A percentile compares a stretch with the other conserved stretches of the same genome.
phyloP scores from a whole-genome alignment of 2,797 vertebrate species.

The Fistularia tabacaria region DNA sequence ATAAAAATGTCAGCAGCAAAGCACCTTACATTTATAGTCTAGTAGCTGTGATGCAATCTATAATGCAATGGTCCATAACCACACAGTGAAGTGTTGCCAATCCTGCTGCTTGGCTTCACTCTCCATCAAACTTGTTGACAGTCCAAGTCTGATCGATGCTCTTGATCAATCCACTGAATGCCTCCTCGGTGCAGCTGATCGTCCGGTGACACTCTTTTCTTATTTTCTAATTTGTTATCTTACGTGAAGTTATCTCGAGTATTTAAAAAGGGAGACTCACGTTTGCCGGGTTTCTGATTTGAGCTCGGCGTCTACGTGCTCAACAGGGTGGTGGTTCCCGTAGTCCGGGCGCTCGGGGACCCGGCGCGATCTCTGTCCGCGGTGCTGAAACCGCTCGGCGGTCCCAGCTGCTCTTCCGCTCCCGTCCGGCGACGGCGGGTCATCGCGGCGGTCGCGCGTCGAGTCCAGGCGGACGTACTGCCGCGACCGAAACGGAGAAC shows the following conservation, averaged over 20 bases:
- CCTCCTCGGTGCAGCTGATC: too few relatives aligned
- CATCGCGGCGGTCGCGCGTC: conserved; percentile 46
- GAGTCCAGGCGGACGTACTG: conserved; percentile 46
- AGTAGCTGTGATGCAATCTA: too few relatives aligned
- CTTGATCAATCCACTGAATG: too few relatives aligned
- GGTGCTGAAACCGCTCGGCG: conserved; percentile 64
- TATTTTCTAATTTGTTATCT: too few relatives aligned
- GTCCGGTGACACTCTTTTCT: too few relatives aligned
- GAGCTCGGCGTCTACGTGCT: conserved; percentile 51
- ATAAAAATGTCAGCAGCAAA: too few relatives aligned
- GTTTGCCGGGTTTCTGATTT: conserved; percentile 56
- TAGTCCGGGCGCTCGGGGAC: conserved; percentile 38
- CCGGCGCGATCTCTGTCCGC: conserved; percentile 55
- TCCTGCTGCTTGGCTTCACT: too few relatives aligned
- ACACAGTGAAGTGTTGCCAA: too few relatives aligned
- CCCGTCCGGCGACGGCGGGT: conserved; percentile 48
- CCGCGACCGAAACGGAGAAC: conserved; percentile 38
- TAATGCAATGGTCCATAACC: too few relatives aligned
- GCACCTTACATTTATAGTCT: too few relatives aligned
- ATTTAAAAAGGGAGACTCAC: conserved; percentile 58
- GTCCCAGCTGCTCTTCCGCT: conserved; percentile 53
- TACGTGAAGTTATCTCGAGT: neutral
- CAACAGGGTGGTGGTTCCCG: conserved; percentile 56
- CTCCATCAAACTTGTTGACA: neutral
- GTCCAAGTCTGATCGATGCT: too few relatives aligned